These are phyloP conservation scores for Eupithecia dodoneata DNA, from an alignment of 2,888 invertebrate species.

Conservation along the genomic window DNA sequence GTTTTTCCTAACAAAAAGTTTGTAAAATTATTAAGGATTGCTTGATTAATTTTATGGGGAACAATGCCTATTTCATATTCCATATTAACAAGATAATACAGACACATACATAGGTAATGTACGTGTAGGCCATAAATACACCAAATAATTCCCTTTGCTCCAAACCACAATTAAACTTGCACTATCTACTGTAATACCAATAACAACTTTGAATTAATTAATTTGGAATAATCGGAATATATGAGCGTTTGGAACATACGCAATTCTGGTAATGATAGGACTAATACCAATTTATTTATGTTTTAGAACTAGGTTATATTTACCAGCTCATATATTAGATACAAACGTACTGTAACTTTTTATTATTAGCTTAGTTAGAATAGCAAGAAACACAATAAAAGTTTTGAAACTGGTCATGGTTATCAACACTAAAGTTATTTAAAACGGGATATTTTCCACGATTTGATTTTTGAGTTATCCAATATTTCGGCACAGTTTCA, in stretches of 20 bases:
- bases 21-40: too few relatives aligned
- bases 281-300: constrained; percentile 2
- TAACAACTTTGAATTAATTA: background rate
- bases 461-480: too few relatives aligned
- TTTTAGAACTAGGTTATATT: background rate
- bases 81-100: background rate
- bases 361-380: background rate
- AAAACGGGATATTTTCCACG: too few relatives aligned
- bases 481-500: too few relatives aligned
- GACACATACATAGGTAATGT: background rate
- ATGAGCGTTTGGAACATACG: background rate
- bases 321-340: background rate
- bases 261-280: background rate
- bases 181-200: background rate
- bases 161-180: background rate
- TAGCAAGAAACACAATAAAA: background rate
- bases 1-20: background rate
- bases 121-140: background rate
- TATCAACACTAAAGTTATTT: too few relatives aligned
- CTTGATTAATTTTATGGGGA: background rate
- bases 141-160: background rate
- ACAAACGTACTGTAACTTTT: background rate
- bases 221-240: background rate
- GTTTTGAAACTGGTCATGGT: too few relatives aligned
- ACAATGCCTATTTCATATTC: background rate